phyloP scores from a whole-genome alignment of 2,797 vertebrate species.

The Peromyscus attwateri region DNA sequence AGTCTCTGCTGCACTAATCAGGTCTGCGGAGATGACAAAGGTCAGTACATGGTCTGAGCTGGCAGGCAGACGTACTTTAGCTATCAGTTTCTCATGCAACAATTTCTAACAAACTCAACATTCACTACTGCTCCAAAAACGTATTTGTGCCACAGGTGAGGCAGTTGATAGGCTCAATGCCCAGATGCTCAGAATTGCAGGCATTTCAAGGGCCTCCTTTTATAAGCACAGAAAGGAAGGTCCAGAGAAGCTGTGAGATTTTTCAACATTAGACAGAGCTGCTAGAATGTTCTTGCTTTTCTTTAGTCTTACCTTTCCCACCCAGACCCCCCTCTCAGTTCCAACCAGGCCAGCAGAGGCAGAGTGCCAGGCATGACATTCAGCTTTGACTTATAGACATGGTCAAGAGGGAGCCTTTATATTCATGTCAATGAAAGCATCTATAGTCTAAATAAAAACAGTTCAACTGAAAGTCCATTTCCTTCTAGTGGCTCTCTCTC shows the following conservation, averaged over 20 bases:
- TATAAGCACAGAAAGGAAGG: conserved; percentile 37
- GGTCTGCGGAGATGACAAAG: not conserved
- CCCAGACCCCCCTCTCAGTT: too few species aligned
- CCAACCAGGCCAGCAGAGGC: not conserved
- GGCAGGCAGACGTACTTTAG: not conserved
- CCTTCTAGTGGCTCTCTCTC: not conserved
- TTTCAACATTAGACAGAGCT: conserved; percentile 25
- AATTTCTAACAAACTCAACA: conserved; percentile 14
- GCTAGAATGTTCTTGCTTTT: not conserved
- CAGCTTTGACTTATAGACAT: not conserved
- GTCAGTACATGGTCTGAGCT: not conserved
- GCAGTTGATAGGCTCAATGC: not conserved
- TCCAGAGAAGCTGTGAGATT: not conserved
- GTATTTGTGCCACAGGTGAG: not conserved
- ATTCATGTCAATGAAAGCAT: not conserved
- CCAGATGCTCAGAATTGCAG: not conserved
- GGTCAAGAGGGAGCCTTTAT: not conserved
- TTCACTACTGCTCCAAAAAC: not conserved
- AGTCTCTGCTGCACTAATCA: not conserved
- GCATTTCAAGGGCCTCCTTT: not conserved
- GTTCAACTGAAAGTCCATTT: not conserved
- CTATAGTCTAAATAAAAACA: not conserved
- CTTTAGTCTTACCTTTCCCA: not conserved
- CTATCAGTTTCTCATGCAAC: not conserved
- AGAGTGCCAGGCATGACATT: rapidly evolving